Conservation (phyloP, 2,888 invertebrate species). For the Syritta pipiens region DNA sequence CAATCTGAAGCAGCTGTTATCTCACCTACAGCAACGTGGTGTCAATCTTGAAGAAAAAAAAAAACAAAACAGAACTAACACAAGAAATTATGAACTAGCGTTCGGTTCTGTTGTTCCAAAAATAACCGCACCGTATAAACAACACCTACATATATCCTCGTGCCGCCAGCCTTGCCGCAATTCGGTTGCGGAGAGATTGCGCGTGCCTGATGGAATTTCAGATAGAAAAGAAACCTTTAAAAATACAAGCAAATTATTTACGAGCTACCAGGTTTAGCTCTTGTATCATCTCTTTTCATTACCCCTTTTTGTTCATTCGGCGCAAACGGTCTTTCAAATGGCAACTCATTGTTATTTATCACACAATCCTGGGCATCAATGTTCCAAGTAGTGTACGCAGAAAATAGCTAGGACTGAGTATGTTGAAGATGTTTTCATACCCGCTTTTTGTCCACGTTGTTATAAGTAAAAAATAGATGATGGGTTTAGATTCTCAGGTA, state of each 20-base stretch:
- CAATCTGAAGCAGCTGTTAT: slow-evolving; percentile 37
- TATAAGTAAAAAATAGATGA: no score
- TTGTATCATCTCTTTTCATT: slow-evolving; percentile 15
- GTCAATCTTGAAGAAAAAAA: slow-evolving; percentile 27
- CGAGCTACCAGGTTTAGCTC: slow-evolving; percentile 7
- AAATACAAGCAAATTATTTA: slow-evolving; percentile 27
- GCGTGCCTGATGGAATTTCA: slow-evolving; percentile 2
- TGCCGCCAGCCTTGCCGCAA: slow-evolving; percentile 52
- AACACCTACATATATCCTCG: slow-evolving; percentile 12
- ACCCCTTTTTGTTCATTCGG: neutral
- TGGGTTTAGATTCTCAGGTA: no score
- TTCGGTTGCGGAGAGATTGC: slow-evolving; percentile 37
- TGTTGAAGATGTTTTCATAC: slow-evolving; percentile 11
- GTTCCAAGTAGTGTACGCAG: neutral
- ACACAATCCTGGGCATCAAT: slow-evolving; percentile 16
- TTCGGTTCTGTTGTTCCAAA: slow-evolving; percentile 50
- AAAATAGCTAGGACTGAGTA: slow-evolving; percentile 14
- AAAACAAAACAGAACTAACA: slow-evolving; percentile 42
- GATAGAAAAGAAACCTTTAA: slow-evolving; percentile 4
- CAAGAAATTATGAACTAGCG: slow-evolving; percentile 57
- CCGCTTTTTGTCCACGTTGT: slow-evolving; percentile 1
- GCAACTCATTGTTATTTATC: slow-evolving; percentile 34
- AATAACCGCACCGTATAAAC: slow-evolving; percentile 54
- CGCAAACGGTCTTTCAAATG: slow-evolving; percentile 23
- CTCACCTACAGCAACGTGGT: slow-evolving; percentile 31